These are phyloP conservation scores for Drosophila subsilvestris DNA, from an alignment of 2,888 invertebrate species.

Conservation along the genomic window DNA sequence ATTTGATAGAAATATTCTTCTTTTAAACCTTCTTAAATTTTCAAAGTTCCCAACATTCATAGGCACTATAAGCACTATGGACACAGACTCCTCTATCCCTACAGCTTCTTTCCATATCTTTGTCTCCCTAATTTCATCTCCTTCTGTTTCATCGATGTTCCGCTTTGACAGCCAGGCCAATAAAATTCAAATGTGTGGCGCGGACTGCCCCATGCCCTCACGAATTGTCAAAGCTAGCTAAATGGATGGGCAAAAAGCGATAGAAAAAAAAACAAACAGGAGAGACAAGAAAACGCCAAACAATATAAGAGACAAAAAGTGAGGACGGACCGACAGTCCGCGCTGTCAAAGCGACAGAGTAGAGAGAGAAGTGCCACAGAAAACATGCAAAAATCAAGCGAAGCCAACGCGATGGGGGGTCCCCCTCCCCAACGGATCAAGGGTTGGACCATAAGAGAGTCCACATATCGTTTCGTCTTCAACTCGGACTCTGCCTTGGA, in stretches of 20 bases:
- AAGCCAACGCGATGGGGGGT: conserved; percentile 3
- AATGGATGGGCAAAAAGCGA: conserved; percentile 37
- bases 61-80: not conserved
- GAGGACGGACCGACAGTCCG: conserved; percentile 50
- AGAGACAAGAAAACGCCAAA: conserved; percentile 57
- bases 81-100: not conserved
- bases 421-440: conserved; percentile 44
- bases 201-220: conserved; percentile 67
- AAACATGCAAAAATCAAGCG: conserved; percentile 72
- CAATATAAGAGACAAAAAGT: conserved; percentile 58
- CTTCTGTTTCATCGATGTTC: conserved; percentile 13
- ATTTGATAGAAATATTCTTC: not conserved
- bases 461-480: conserved; percentile 49
- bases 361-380: conserved; percentile 63
- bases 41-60: not conserved
- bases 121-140: not conserved
- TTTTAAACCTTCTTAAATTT: not conserved
- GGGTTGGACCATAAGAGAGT: conserved; percentile 40
- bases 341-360: conserved; percentile 65
- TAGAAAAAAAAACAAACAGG: conserved; percentile 18
- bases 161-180: conserved; percentile 80
- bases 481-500: conserved; percentile 21
- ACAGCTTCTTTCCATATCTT: not conserved
- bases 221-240: conserved; percentile 62
- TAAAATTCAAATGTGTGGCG: conserved; percentile 83